Conservation (phyloP, 2,113 vertebrate genomes). For the Phaetusa simplex region DNA sequence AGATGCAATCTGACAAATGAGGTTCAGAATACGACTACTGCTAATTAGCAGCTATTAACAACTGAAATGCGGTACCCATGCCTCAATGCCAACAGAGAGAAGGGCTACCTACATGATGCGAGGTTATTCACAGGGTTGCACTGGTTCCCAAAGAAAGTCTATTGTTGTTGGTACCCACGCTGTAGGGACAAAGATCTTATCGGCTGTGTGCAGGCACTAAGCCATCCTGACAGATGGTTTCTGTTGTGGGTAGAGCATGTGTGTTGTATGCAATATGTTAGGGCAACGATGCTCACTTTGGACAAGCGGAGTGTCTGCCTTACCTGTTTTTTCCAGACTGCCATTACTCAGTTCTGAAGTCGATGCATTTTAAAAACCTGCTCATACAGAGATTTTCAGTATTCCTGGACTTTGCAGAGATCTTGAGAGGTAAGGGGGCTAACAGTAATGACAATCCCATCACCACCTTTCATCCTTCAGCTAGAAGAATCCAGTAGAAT, state of each 20-base stretch:
- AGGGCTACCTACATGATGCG: conserved; percentile 44
- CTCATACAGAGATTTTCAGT: not conserved
- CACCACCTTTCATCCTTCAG: not conserved
- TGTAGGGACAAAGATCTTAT: not conserved
- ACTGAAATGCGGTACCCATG: conserved; percentile 26
- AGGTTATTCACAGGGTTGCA: conserved; percentile 43
- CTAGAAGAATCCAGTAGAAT: not conserved
- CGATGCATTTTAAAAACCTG: not conserved
- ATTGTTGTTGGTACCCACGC: conserved; percentile 59
- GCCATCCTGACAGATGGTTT: conserved; percentile 70
- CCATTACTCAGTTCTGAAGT: not conserved
- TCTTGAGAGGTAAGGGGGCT: not conserved
- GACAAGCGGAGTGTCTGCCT: not conserved
- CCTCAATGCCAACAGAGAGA: conserved; percentile 33
- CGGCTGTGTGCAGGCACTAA: conserved; percentile 14
- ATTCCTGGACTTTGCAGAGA: not conserved
- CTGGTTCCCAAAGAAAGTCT: not conserved
- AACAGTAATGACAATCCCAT: not conserved
- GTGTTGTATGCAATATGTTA: not conserved
- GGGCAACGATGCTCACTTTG: not conserved
- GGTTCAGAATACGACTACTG: conserved; percentile 50
- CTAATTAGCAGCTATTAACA: conserved; percentile 72
- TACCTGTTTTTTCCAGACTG: not conserved
- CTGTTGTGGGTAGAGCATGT: not conserved
- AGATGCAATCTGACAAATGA: conserved; percentile 42